These are phyloP conservation scores for Herpetotheres cachinnans DNA, from an alignment of 2,113 vertebrate species.

Conservation along the genomic window DNA sequence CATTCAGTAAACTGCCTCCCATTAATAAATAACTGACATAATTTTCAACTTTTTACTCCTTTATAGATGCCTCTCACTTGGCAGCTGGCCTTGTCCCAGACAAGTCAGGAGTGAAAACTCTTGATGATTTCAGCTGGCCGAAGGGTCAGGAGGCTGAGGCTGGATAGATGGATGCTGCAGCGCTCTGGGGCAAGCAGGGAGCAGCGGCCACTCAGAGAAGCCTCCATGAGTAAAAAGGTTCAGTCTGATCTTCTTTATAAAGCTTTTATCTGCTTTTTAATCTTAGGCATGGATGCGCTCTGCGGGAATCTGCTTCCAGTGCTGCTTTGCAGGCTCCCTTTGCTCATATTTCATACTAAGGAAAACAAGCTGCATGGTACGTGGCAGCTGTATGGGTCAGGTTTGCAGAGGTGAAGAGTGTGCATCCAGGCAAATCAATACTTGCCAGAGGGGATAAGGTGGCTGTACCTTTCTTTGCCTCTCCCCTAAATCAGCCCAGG, in stretches of 20 bases:
- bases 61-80: conserved; percentile 3
- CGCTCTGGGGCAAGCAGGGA: background rate
- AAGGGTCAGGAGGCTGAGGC: background rate
- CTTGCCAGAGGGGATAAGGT: background rate
- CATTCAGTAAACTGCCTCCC: background rate
- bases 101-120: background rate
- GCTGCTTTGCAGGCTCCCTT: background rate
- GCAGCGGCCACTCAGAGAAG: background rate
- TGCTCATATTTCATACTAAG: background rate
- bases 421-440: background rate
- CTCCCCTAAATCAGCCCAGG: background rate
- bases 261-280: background rate
- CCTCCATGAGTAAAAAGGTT: background rate
- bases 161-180: background rate
- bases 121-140: background rate
- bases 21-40: conserved; percentile 43
- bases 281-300: background rate
- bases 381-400: background rate
- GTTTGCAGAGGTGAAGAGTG: background rate
- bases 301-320: background rate
- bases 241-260: background rate
- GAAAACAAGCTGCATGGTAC: background rate
- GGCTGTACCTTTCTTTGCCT: background rate
- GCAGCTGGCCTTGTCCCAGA: background rate
- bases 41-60: background rate